phyloP scores from a whole-genome alignment of 1,140 invertebrate species.

The Temnothorax nylanderi region DNA sequence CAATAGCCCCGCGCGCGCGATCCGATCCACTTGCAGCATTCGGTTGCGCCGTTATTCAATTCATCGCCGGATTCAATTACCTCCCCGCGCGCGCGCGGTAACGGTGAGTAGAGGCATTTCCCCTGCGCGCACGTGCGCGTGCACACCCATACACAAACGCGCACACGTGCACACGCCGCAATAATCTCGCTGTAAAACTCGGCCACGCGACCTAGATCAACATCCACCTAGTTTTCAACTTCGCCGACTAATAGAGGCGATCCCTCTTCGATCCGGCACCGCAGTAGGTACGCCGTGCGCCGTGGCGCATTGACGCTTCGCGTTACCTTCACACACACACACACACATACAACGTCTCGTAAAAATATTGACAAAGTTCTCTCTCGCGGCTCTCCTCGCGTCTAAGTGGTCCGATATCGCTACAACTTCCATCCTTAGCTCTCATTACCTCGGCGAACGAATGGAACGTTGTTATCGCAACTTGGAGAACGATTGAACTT shows the following conservation, averaged over 20 bases:
- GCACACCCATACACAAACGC: background rate
- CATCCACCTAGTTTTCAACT: constrained; percentile 61
- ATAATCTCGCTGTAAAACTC: constrained; percentile 57
- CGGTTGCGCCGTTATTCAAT: constrained; percentile 61
- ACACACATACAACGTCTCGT: background rate
- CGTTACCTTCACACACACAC: background rate
- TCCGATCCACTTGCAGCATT: constrained; percentile 60
- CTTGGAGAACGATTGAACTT: constrained; percentile 1
- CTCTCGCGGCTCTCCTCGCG: background rate
- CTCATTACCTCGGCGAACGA: constrained; percentile 8
- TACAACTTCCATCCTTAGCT: constrained; percentile 17
- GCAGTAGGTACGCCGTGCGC: background rate
- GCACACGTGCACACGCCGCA: background rate
- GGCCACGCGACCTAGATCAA: constrained; percentile 51
- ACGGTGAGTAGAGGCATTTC: constrained; percentile 58
- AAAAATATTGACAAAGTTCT: constrained; percentile 51
- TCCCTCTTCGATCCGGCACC: constrained; percentile 41
- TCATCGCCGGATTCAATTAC: constrained; percentile 60
- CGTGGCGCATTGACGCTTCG: constrained; percentile 2
- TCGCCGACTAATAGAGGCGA: constrained; percentile 50
- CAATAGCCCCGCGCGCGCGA: constrained; percentile 47
- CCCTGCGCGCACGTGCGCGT: background rate
- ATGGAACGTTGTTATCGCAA: background rate
- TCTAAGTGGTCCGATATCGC: constrained; percentile 1
- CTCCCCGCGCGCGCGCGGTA: constrained; percentile 42